These are phyloP conservation scores for Thoracochromis brauschi DNA, from an alignment of 2,113 vertebrate genomes.

Conservation along the genomic window DNA sequence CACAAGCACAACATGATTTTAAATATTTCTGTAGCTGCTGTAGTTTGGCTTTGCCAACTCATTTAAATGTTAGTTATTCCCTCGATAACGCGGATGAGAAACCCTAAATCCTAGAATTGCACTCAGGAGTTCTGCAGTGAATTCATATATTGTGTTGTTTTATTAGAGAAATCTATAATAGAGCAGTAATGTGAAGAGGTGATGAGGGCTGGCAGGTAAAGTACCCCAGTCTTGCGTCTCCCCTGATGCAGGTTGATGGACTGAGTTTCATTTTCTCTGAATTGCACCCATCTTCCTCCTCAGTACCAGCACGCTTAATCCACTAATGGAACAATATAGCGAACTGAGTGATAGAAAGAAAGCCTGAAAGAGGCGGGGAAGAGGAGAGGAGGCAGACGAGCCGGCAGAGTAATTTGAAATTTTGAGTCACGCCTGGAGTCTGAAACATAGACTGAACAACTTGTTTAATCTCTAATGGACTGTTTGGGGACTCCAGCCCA, in stretches of 20 bases:
- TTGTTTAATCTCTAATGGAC: conserved; percentile 42
- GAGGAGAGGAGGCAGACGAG: background rate
- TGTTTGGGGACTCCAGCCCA: background rate
- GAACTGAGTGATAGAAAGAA: background rate
- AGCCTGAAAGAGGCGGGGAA: background rate
- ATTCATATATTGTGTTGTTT: background rate
- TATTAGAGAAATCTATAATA: conserved; percentile 23
- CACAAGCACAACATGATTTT: background rate
- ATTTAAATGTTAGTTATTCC: background rate
- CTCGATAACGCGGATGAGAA: background rate
- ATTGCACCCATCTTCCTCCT: background rate
- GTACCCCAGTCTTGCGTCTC: background rate
- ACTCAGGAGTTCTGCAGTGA: background rate
- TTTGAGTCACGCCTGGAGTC: conserved; percentile 17
- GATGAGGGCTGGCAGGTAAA: background rate
- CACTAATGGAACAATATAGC: conserved; percentile 22
- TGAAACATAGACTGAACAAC: conserved; percentile 3
- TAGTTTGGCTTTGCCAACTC: background rate
- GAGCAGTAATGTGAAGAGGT: background rate
- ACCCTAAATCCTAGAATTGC: background rate
- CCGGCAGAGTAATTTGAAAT: background rate
- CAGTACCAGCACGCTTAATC: background rate
- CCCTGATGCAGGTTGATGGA: conserved; percentile 1
- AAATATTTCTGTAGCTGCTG: background rate
- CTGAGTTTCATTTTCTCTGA: conserved; percentile 27